Percentiles rank a stretch among this genome's conserved stretches.
Conservation (phyloP, 2,797 vertebrate genomes). For the Danio aesculapii region DNA sequence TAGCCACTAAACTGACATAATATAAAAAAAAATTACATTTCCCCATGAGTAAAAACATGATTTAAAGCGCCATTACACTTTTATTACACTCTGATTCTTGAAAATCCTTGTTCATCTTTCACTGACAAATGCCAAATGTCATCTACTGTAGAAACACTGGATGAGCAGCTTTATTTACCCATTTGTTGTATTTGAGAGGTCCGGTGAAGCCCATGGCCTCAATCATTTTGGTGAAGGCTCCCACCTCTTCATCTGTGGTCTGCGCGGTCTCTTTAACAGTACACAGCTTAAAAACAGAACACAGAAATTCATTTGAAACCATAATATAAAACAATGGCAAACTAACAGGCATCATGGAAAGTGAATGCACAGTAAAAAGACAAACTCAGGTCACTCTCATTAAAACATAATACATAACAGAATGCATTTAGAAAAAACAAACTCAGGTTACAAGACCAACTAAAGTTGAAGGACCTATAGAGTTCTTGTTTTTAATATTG, state of each 20-base stretch:
- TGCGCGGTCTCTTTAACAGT: constrained; percentile 83
- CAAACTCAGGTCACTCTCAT: neutral
- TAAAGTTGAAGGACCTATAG: neutral
- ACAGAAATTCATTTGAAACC: constrained; percentile 23
- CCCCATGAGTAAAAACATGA: too few species aligned
- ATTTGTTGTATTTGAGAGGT: constrained; percentile 96
- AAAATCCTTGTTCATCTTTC: too few species aligned
- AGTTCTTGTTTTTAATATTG: neutral
- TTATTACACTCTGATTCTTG: too few species aligned
- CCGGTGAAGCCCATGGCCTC: constrained; percentile 98
- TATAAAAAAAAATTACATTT: too few species aligned
- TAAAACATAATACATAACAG: neutral
- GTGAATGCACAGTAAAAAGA: neutral
- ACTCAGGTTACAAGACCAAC: neutral
- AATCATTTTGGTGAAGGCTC: constrained; percentile 91
- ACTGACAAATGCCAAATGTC: neutral
- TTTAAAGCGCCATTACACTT: too few species aligned
- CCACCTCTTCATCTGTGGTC: constrained; percentile 88
- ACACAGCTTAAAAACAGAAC: constrained; percentile 60
- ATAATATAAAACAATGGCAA: constrained; percentile 10
- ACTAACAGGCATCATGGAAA: constrained; percentile 1
- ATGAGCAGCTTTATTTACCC: constrained; percentile 80
- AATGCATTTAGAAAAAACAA: neutral
- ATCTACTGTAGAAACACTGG: neutral
- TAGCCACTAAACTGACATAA: too few species aligned